Percentiles rank a stretch among this genome's conserved stretches.
Evolutionary conservation across 2,888 invertebrate genomes (phyloP).

Genomic region (Labia minor): DNA sequence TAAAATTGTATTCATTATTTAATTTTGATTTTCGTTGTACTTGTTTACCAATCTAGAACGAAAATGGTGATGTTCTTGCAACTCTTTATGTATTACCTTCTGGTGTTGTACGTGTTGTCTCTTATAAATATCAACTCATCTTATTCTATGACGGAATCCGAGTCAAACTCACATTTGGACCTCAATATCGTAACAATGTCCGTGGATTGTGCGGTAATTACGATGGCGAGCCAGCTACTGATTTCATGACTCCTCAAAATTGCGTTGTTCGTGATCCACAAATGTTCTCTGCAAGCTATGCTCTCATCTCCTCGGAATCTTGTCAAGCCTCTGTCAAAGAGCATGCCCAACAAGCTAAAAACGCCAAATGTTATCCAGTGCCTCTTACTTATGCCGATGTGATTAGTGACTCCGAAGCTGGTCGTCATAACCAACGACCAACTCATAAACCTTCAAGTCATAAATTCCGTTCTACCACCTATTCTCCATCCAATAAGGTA

Average conservation of each 20-base stretch:
- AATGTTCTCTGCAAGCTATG: constrained; percentile 47
- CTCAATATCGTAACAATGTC: constrained; percentile 43
- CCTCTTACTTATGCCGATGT: constrained; percentile 35
- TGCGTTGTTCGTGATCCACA: constrained; percentile 42
- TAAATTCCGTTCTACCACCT: not conserved
- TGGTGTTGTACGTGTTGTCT: constrained; percentile 45
- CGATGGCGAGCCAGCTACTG: constrained; percentile 46
- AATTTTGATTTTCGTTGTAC: too few relatives aligned
- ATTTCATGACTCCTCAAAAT: constrained; percentile 48
- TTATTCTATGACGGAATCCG: constrained; percentile 49
- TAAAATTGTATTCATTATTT: too few relatives aligned
- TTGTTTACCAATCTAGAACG: too few relatives aligned
- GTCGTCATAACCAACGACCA: constrained; percentile 24
- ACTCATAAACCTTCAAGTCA: too few relatives aligned
- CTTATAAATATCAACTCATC: constrained; percentile 38
- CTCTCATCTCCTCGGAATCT: constrained; percentile 39
- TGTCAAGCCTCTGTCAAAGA: constrained; percentile 39
- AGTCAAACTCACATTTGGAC: constrained; percentile 36
- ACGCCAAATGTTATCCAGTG: constrained; percentile 36
- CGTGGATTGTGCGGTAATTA: constrained; percentile 57
- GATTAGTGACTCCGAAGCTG: constrained; percentile 36
- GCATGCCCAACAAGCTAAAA: constrained; percentile 35
- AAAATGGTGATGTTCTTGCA: not conserved
- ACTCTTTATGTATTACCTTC: constrained; percentile 37
- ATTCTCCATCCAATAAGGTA: constrained; percentile 19